phyloP scores from a whole-genome alignment of 2,113 vertebrate species.

The Nothoprocta perdicaria region DNA sequence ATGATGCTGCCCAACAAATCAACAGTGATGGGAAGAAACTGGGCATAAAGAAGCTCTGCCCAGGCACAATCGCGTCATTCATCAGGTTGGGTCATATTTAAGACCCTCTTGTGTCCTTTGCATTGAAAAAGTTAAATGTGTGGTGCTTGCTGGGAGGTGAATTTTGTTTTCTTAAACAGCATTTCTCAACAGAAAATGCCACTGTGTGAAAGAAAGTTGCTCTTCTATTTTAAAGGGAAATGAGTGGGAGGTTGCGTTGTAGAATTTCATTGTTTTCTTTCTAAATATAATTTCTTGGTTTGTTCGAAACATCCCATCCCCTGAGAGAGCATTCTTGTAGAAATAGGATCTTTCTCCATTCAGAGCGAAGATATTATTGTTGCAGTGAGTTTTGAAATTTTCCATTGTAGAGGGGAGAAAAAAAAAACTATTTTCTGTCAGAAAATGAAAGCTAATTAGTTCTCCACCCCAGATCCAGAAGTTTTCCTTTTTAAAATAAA shows the following conservation, averaged over 20 bases:
- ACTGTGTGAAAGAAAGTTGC: not conserved
- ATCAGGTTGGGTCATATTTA: not conserved
- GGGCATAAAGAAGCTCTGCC: not conserved
- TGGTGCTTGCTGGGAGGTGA: not conserved
- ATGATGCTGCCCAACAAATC: not conserved
- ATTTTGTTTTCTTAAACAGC: not conserved
- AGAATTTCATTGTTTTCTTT: constrained; percentile 6
- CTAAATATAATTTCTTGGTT: not conserved
- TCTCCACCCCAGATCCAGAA: not conserved
- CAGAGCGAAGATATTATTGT: not conserved
- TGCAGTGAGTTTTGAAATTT: constrained; percentile 15
- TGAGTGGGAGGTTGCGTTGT: not conserved
- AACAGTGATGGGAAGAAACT: constrained; percentile 1
- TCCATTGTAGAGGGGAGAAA: not conserved
- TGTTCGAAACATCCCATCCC: not conserved
- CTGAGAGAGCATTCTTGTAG: constrained; percentile 23
- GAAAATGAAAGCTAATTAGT: not conserved
- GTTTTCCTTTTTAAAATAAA: not conserved
- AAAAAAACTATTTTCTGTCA: not conserved
- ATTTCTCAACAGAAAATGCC: not conserved
- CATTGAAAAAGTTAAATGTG: not conserved
- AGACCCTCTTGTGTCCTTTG: not conserved
- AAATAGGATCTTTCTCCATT: not conserved
- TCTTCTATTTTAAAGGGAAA: constrained; percentile 7
- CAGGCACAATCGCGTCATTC: not conserved